Evolutionary conservation across 2,113 vertebrate genomes (phyloP).

Genomic region (Propithecus coquereli): DNA sequence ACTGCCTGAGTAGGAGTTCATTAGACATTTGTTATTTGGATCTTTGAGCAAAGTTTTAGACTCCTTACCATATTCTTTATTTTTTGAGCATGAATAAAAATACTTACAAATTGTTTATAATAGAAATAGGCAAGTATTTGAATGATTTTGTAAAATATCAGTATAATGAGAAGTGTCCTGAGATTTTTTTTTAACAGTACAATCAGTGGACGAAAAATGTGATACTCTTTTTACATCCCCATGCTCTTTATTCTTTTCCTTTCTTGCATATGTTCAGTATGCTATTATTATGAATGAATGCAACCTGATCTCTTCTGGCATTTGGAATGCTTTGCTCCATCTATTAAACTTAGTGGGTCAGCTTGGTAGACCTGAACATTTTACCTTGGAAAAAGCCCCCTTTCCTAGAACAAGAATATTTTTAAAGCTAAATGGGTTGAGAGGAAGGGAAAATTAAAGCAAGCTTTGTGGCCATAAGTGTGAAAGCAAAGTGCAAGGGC

Average conservation of each 20-base stretch:
- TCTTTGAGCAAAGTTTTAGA: not conserved
- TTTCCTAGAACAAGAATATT: not conserved
- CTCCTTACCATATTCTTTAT: not conserved
- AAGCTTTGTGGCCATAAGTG: not conserved
- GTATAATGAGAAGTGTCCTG: not conserved
- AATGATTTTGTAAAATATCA: not conserved
- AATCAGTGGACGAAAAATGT: not conserved
- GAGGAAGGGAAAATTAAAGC: not conserved
- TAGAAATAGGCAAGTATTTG: not conserved
- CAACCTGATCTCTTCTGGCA: not conserved
- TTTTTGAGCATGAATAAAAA: not conserved
- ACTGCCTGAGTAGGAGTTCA: not conserved
- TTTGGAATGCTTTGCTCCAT: not conserved
- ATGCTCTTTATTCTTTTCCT: not conserved
- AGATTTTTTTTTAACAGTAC: not conserved
- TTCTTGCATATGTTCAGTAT: not conserved
- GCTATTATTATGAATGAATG: not conserved
- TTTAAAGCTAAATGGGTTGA: not conserved
- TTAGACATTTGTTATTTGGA: not conserved
- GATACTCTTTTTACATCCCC: not conserved
- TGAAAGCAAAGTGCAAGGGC: slow-evolving; percentile 26
- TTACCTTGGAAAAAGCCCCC: not conserved
- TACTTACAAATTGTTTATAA: not conserved
- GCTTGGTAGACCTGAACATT: not conserved
- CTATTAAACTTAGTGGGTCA: not conserved